These are phyloP conservation scores for Echinops telfairi DNA, from an alignment of 2,113 vertebrate species.

Conservation along the genomic window DNA sequence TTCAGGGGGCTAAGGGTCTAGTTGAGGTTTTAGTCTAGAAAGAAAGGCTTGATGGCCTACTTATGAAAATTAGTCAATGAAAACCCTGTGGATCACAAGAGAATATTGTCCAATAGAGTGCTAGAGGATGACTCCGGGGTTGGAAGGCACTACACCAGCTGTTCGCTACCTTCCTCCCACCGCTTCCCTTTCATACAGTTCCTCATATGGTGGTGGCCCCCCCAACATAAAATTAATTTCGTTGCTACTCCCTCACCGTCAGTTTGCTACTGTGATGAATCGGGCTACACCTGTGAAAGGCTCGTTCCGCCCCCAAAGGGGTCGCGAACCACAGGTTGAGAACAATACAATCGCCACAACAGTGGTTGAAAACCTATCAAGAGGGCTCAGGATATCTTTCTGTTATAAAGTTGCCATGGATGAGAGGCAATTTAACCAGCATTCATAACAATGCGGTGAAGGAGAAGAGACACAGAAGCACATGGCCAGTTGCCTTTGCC, in stretches of 20 bases:
- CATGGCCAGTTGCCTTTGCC: not conserved
- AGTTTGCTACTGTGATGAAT: too few relatives aligned
- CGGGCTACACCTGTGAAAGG: too few relatives aligned
- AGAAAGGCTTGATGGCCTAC: not conserved
- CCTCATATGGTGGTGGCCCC: too few relatives aligned
- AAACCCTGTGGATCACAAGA: not conserved
- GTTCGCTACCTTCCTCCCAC: too few relatives aligned
- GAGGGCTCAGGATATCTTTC: not conserved
- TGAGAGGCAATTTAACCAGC: not conserved
- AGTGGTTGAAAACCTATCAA: not conserved
- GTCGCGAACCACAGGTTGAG: too few relatives aligned
- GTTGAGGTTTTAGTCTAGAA: not conserved
- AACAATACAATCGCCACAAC: not conserved
- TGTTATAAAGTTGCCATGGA: not conserved
- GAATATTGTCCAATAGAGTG: not conserved
- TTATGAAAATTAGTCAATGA: not conserved
- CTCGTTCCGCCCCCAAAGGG: too few relatives aligned
- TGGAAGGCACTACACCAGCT: not conserved
- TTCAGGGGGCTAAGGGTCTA: not conserved
- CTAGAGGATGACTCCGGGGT: not conserved
- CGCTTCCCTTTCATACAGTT: too few relatives aligned
- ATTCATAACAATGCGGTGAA: not conserved
- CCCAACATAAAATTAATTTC: too few relatives aligned
- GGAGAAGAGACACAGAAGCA: not conserved
- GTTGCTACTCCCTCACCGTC: too few relatives aligned